Base-by-base conservation (phyloP, 30 jellyfish, hydroid and myxozoan species). In the Chrysaora quinquecirrha region DNA sequence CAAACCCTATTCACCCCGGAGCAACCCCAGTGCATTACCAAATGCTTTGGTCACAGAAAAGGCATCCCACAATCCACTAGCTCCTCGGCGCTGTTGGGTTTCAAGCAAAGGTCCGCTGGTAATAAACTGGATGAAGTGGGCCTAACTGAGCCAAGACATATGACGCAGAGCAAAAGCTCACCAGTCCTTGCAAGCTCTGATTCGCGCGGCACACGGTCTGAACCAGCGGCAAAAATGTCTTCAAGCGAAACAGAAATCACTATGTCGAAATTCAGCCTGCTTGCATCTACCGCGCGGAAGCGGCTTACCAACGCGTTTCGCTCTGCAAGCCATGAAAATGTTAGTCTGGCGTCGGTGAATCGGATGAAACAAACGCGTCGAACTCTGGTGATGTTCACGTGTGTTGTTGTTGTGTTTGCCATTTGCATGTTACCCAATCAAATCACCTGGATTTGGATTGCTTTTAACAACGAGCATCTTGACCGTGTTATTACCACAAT, bases 341-440 rank as follows among this genome's bases (percentile, higher is more conserved):
- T 12, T 4, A 20, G 29, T 25, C 24, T 52, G 4, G 68, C 29
- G 27, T 52, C 68, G 29, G 6, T 52, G 29, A 86, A 80, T 20
- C 87, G 97, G 9, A 78, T 78, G 85, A 75, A 68, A 50, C 97
- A 89, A 76, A 89, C 97, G 49, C 73, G 87, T 49, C 89, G 93
- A 34, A 81, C 95, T 27, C 70, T 89, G 35, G 68, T 75, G 52
- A 89, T 89, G 97, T 89, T 89, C 78, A 79, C 93, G n/a, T 75
- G 87, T 31, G 97, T 89, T 21, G 97, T 83, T n/a, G 79, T 68
- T 18, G 91, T 89, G 76, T 79, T 89, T 43, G 97, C 95, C 49
- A 28, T 83, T 19, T 89, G 97, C 81, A 75, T 89, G 84, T 60
- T 89, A 81, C 97, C 97, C 66, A 89, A 80, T 82, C 97, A 89